Evolutionary conservation across 2,797 vertebrate genomes (phyloP).

Genomic region (Chelidonichthys spinosus): DNA sequence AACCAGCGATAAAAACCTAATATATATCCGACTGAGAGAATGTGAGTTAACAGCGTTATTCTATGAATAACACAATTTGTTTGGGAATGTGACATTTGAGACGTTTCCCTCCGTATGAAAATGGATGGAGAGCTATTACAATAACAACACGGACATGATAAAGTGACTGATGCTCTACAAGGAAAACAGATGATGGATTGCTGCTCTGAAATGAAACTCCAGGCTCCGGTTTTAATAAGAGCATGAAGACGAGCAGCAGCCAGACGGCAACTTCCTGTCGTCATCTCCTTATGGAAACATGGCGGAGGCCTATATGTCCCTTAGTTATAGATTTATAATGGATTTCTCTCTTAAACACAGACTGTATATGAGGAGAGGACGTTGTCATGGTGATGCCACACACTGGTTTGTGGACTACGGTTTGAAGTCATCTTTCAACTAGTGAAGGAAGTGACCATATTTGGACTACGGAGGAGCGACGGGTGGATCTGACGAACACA

Average conservation of each 20-base stretch:
- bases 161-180: conserved; percentile 46
- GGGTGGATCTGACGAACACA: too few species aligned
- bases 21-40: conserved; percentile 6
- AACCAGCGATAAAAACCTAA: conserved; percentile 11
- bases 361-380: too few species aligned
- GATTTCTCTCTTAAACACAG: too few species aligned
- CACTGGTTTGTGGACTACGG: too few species aligned
- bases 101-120: conserved; percentile 38
- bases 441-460: too few species aligned
- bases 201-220: conserved; percentile 27
- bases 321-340: neutral
- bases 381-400: too few species aligned
- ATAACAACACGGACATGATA: conserved; percentile 36
- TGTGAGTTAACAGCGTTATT: conserved; percentile 17
- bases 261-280: conserved; percentile 10
- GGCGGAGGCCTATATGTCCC: conserved; percentile 26
- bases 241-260: conserved; percentile 32
- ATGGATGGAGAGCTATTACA: conserved; percentile 44
- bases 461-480: too few species aligned
- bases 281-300: conserved; percentile 29
- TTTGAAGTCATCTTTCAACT: too few species aligned
- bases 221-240: conserved; percentile 45
- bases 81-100: conserved; percentile 40
- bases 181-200: conserved; percentile 49
- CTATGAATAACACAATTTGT: conserved; percentile 6